phyloP scores from a whole-genome alignment of 2,797 vertebrate species.

The Mormyrops attenuatus region DNA sequence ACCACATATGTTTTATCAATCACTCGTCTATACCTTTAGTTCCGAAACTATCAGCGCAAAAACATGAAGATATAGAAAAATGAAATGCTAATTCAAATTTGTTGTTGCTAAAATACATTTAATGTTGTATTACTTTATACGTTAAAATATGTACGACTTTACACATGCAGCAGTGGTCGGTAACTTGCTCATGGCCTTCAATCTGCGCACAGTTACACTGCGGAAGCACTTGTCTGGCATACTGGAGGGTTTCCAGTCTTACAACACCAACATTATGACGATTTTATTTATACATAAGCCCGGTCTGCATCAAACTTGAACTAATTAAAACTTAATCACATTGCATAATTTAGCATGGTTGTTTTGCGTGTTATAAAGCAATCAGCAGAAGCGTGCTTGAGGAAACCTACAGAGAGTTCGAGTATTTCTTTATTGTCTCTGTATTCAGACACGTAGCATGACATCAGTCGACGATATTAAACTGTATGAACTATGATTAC shows the following conservation, averaged over 20 bases:
- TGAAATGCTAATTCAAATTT: not conserved
- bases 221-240: not conserved
- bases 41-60: not conserved
- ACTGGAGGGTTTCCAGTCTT: not conserved
- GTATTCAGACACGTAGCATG: not conserved
- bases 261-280: not conserved
- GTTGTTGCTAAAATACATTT: not conserved
- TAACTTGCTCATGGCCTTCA: not conserved
- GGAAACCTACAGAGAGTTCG: not conserved
- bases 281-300: not conserved
- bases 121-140: not conserved
- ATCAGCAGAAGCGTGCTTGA: not conserved
- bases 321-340: not conserved
- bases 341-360: not conserved
- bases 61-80: not conserved
- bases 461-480: not conserved
- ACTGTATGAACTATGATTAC: not conserved
- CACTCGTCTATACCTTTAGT: not conserved
- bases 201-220: not conserved
- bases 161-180: not conserved
- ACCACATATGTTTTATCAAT: not conserved
- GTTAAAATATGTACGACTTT: not conserved
- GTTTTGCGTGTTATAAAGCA: not conserved
- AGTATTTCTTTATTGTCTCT: not conserved
- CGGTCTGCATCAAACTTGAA: not conserved